These are phyloP conservation scores for Drosophila orena DNA, from an alignment of 1,140 invertebrate genomes.

Conservation along the genomic window DNA sequence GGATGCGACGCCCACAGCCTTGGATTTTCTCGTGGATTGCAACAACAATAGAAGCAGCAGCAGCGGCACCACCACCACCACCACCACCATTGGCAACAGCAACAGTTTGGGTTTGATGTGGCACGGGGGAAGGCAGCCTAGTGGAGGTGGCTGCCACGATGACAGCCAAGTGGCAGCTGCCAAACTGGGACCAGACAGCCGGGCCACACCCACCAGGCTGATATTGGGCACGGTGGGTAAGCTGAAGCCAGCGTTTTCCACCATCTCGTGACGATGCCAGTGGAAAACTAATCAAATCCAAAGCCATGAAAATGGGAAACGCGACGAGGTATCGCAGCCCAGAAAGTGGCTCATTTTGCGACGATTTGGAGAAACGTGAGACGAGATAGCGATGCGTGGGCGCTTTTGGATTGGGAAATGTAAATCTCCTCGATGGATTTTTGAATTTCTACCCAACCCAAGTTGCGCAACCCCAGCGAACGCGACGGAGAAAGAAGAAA, in stretches of 20 bases:
- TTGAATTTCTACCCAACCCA: slow-evolving; percentile 31
- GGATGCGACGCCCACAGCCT: slow-evolving; percentile 70
- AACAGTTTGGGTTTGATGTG: slow-evolving; percentile 81
- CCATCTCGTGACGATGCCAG: slow-evolving; percentile 69
- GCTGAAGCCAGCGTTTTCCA: slow-evolving; percentile 79
- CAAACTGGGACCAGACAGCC: slow-evolving; percentile 58
- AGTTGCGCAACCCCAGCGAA: slow-evolving; percentile 43
- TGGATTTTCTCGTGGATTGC: slow-evolving; percentile 72
- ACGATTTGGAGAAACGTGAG: slow-evolving; percentile 47
- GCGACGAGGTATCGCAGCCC: not conserved
- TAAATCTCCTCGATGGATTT: slow-evolving; percentile 33
- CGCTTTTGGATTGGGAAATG: slow-evolving; percentile 51
- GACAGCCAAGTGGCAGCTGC: slow-evolving; percentile 70
- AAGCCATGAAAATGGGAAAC: slow-evolving; percentile 34
- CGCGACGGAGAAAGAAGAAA: slow-evolving; percentile 42
- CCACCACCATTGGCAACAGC: slow-evolving; percentile 39
- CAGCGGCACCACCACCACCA: slow-evolving; percentile 21
- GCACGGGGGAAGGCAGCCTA: slow-evolving; percentile 37
- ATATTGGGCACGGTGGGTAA: slow-evolving; percentile 75
- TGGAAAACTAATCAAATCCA: slow-evolving; percentile 48
- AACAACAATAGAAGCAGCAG: slow-evolving; percentile 65
- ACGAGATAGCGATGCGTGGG: slow-evolving; percentile 46
- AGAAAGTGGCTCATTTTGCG: slow-evolving; percentile 19
- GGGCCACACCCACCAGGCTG: slow-evolving; percentile 70
- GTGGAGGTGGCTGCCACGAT: slow-evolving; percentile 49